Base-by-base conservation (phyloP, 2,888 invertebrate genomes). In the Hirtodrosophila histrioides region DNA sequence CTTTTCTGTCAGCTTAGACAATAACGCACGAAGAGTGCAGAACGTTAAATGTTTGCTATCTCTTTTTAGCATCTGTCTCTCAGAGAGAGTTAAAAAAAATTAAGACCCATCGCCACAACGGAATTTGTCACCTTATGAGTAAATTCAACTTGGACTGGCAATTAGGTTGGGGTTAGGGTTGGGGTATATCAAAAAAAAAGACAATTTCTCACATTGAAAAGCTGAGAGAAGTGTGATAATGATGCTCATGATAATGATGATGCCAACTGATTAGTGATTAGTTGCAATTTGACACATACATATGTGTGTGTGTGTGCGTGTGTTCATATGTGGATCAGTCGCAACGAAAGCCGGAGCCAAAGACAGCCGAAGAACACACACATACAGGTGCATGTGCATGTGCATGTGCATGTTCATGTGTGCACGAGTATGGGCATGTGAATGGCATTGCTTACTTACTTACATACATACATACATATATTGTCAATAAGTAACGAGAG, bases 251-350 rank as follows among this genome's bases (percentile, higher is more conserved):
- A 40, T 36, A 63, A 69, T 70, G 69, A 67, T 69, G 66, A 71
- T 83, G 70, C 70, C 77, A 69, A 76, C 76, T 85, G 82, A 87
- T 86, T 81, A 82, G 85, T 82, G 78, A 81, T 81, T 82, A 85
- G 86, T 70, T 85, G 56, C 64, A 62, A 86, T 68, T 84, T 84
- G 81, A 84, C 84, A 84, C 71, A 66, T 51, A 36, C 37, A 36
- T 27, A 12, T 31, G 24, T 36, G 11, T 37, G 23, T 39, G 7
- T 37, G 12, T 57, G n/a, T 23, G 12, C 24, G 10, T 11, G 45
- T 17, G 54, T 39, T 17, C 17, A 2, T 39, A 64, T 74, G 57
- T 58, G 54, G 57, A 62, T 50, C 54, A 44, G 50, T 37, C 36
- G 67, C 36, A 66, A 58, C 60, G 65, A 65, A 66, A 54, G 66